phyloP scores from a whole-genome alignment of 2,888 invertebrate genomes.

The Leptogaster cylindrica region DNA sequence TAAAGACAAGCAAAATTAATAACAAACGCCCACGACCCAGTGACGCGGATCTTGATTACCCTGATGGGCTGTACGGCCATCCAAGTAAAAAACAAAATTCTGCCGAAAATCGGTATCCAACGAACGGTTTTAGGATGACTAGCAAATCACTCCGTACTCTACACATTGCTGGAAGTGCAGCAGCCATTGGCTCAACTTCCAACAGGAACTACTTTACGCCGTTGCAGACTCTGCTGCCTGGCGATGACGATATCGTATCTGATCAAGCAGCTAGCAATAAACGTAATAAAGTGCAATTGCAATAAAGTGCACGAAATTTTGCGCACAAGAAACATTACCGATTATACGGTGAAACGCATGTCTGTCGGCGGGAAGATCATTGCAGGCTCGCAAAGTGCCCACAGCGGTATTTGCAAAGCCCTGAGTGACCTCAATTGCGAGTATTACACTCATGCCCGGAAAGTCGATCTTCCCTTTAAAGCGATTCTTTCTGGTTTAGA shows the following conservation, averaged over 20 bases:
- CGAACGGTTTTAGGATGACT: no score
- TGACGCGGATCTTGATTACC: no score
- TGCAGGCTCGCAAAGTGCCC: neutral
- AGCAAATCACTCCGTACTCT: no score
- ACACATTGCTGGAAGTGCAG: no score
- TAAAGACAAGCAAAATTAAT: no score
- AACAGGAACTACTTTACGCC: neutral
- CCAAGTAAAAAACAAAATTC: no score
- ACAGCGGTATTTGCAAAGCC: neutral
- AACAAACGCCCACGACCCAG: no score
- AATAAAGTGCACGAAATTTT: neutral
- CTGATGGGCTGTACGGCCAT: no score
- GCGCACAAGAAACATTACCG: neutral
- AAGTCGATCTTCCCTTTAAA: neutral
- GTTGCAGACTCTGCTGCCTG: neutral
- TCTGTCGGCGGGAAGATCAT: neutral
- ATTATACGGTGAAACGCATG: neutral
- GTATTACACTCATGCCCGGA: neutral
- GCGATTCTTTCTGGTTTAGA: neutral
- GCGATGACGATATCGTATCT: neutral
- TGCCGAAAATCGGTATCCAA: no score
- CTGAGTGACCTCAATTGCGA: neutral
- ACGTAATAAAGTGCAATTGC: neutral
- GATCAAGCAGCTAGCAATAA: neutral
- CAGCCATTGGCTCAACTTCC: no score